Conservation (phyloP, 1,140 invertebrate genomes). For the Aphaenogaster rudis region DNA sequence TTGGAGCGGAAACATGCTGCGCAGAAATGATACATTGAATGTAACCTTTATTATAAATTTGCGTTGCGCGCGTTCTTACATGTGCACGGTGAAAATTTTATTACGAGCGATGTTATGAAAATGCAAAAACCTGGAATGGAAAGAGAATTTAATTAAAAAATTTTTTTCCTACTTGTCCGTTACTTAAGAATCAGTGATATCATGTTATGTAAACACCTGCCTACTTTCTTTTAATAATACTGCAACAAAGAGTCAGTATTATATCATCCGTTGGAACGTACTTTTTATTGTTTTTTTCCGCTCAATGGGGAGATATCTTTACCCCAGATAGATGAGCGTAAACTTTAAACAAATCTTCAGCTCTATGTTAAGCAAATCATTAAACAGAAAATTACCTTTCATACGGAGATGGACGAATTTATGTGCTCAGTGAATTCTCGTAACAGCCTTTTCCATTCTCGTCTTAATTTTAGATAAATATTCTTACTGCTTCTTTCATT, state of each 20-base stretch:
- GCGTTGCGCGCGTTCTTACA: conserved; percentile 31
- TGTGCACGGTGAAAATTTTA: conserved; percentile 31
- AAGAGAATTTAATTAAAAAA: conserved; percentile 51
- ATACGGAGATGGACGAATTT: not conserved
- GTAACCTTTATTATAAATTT: conserved; percentile 29
- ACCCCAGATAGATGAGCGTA: not conserved
- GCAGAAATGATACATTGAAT: conserved; percentile 26
- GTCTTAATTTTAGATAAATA: conserved; percentile 61
- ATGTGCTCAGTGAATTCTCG: not conserved
- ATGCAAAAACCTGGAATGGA: conserved; percentile 10
- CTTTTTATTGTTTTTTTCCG: not conserved
- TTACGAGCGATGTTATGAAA: conserved; percentile 1
- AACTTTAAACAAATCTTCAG: not conserved
- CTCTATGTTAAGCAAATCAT: conserved; percentile 36
- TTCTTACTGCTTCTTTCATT: conserved; percentile 27
- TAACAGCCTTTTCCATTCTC: not conserved
- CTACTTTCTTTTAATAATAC: conserved; percentile 7
- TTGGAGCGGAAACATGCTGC: conserved; percentile 2
- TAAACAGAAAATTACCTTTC: conserved; percentile 20
- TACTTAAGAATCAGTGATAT: not conserved
- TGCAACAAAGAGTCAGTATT: not conserved
- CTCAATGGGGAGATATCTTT: not conserved
- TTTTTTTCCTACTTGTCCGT: not conserved
- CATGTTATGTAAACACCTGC: conserved; percentile 10
- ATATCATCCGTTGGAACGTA: not conserved